Evolutionary conservation across 1,140 invertebrate species (phyloP).

Genomic region (Heliconius himera): DNA sequence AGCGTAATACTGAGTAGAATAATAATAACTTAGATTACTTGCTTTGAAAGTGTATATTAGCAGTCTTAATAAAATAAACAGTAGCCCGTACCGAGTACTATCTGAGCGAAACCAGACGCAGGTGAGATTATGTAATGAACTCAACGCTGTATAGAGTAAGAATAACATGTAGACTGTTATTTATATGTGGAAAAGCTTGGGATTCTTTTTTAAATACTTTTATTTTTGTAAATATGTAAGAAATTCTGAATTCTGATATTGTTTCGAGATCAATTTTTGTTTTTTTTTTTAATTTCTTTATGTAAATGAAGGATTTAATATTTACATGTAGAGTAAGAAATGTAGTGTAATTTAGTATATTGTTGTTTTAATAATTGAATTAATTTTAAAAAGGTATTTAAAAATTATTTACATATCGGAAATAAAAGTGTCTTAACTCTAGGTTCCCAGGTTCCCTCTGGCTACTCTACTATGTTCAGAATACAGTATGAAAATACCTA

Average conservation of each 20-base stretch:
- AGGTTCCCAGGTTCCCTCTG: no score
- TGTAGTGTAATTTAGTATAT: no score
- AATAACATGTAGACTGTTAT: background rate
- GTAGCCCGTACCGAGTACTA: slow-evolving; percentile 15
- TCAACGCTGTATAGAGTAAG: background rate
- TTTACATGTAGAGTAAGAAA: no score
- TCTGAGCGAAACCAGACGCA: slow-evolving; percentile 40
- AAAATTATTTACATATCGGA: background rate
- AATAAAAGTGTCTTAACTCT: no score
- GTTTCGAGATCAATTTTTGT: no score
- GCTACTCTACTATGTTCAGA: background rate
- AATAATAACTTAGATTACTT: background rate
- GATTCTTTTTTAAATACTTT: background rate
- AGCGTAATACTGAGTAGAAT: background rate
- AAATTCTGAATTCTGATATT: no score
- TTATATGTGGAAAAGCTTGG: background rate
- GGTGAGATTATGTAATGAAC: slow-evolving; percentile 33
- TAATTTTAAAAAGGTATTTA: no score
- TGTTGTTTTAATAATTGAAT: no score
- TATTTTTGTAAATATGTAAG: no score
- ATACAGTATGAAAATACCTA: background rate
- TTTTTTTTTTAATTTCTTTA: no score
- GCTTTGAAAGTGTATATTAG: background rate
- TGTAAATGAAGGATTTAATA: no score
- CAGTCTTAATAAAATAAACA: slow-evolving; percentile 37